phyloP scores from a whole-genome alignment of 2,888 invertebrate species.

The Synergus gifuensis region DNA sequence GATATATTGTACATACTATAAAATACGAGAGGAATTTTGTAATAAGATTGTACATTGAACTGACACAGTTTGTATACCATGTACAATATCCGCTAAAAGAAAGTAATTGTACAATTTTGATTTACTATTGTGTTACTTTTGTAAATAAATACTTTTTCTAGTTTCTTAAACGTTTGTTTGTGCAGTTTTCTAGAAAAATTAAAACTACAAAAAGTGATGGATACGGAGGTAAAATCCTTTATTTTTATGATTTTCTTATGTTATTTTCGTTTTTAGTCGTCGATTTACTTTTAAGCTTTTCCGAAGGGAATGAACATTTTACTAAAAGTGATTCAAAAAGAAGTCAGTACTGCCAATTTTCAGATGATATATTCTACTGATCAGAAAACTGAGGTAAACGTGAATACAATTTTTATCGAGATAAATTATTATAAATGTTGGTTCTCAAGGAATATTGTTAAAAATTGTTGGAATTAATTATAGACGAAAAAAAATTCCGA shows the following conservation, averaged over 20 bases:
- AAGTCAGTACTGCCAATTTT: background rate
- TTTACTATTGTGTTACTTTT: conserved; percentile 1
- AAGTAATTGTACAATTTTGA: background rate
- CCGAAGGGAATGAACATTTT: background rate
- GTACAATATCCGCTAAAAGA: background rate
- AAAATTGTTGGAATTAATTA: background rate
- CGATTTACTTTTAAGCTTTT: conserved; percentile 8
- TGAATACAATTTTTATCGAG: background rate
- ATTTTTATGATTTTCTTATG: conserved; percentile 13
- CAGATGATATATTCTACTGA: background rate
- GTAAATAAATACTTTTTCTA: conserved; percentile 34
- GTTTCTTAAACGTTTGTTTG: background rate
- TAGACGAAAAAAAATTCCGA: background rate
- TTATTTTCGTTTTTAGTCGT: background rate
- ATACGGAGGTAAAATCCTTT: background rate
- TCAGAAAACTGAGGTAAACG: conserved; percentile 3
- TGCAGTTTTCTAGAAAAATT: background rate
- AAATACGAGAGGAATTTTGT: background rate
- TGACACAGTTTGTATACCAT: background rate
- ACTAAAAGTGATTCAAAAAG: background rate
- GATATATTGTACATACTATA: background rate
- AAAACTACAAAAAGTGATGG: background rate
- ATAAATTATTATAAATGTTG: background rate
- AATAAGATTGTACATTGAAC: background rate
- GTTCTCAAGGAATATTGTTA: background rate